Evolutionary conservation across 2,888 invertebrate species (phyloP).

Genomic region (Carterocephalus palaemon): DNA sequence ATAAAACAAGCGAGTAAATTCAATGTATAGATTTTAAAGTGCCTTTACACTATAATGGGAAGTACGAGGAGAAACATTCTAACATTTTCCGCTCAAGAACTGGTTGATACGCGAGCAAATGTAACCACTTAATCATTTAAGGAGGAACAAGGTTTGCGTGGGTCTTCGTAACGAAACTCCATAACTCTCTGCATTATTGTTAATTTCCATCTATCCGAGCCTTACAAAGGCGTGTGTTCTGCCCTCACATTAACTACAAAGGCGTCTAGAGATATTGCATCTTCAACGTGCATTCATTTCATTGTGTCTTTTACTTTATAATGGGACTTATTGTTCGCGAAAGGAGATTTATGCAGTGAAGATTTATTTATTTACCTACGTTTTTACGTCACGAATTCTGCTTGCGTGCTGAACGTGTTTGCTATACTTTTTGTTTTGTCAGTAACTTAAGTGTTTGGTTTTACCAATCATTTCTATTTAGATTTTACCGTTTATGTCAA

Average conservation of each 20-base stretch:
- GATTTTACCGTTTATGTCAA: too few species aligned
- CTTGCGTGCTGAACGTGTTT: too few species aligned
- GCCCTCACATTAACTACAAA: slow-evolving; percentile 17
- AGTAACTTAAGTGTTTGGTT: too few species aligned
- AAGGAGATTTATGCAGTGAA: slow-evolving; percentile 14
- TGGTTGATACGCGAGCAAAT: not conserved
- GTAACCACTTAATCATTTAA: slow-evolving; percentile 16
- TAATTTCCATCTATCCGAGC: slow-evolving; percentile 16
- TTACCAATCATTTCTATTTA: too few species aligned
- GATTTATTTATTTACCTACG: slow-evolving; percentile 2
- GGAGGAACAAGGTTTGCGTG: slow-evolving; percentile 9
- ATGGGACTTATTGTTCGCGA: slow-evolving; percentile 13
- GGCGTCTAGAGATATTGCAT: slow-evolving; percentile 10
- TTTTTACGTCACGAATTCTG: too few species aligned
- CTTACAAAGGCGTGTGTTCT: slow-evolving; percentile 11
- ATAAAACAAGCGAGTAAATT: too few species aligned
- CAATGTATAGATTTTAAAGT: too few species aligned
- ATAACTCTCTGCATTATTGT: slow-evolving; percentile 17
- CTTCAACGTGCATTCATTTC: slow-evolving; percentile 16
- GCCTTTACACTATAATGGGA: too few species aligned
- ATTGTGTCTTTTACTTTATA: slow-evolving; percentile 21
- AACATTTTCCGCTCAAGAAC: too few species aligned
- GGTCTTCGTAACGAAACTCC: slow-evolving; percentile 15
- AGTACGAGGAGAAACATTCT: too few species aligned
- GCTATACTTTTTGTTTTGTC: not conserved